Conservation (phyloP, 2,888 invertebrate genomes). For the Sarcophaga variegata region DNA sequence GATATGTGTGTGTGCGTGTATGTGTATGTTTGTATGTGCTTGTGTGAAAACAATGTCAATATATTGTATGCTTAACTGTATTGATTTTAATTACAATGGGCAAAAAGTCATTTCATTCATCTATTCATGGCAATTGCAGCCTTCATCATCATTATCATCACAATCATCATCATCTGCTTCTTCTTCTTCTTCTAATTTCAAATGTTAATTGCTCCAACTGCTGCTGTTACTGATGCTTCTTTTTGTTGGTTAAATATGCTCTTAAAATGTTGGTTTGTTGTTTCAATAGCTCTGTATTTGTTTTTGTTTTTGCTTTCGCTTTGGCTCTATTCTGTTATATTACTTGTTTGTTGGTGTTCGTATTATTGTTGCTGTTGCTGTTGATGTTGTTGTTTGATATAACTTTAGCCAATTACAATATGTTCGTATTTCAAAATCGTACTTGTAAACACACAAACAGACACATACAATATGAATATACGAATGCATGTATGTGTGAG, state of each 20-base stretch:
- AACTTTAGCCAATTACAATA: constrained; percentile 65
- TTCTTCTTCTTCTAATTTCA: constrained; percentile 21
- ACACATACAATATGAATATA: neutral
- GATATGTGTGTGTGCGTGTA: neutral
- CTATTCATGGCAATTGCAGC: constrained; percentile 62
- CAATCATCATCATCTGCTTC: neutral
- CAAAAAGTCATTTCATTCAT: constrained; percentile 64
- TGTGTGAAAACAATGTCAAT: constrained; percentile 37
- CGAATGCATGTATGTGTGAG: neutral
- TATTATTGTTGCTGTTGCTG: constrained; percentile 8
- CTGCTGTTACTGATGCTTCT: constrained; percentile 33
- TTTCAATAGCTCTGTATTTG: constrained; percentile 18
- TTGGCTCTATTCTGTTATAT: neutral
- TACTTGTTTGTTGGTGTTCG: neutral
- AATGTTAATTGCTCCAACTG: constrained; percentile 64
- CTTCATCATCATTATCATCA: constrained; percentile 10
- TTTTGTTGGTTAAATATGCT: constrained; percentile 2
- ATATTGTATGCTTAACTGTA: constrained; percentile 48
- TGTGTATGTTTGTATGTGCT: neutral
- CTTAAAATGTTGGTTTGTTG: constrained; percentile 29
- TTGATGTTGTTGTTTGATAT: constrained; percentile 50
- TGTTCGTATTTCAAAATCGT: constrained; percentile 25
- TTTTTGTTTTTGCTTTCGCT: neutral
- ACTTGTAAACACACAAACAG: neutral
- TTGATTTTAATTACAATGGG: constrained; percentile 69